These are phyloP conservation scores for Tapera naevia DNA, from an alignment of 2,797 vertebrate species.

Conservation along the genomic window DNA sequence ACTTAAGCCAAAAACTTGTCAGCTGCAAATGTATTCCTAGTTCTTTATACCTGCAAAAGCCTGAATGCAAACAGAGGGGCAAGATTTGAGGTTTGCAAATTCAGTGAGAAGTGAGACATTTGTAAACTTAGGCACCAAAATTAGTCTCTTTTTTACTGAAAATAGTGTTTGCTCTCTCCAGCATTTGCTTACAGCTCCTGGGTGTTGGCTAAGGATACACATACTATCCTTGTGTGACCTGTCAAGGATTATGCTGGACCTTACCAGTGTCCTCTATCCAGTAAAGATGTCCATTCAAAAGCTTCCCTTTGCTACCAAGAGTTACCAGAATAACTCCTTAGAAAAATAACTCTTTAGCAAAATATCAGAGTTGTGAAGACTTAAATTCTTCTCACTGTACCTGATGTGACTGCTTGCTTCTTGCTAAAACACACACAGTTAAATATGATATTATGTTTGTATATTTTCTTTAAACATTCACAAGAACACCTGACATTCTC, in stretches of 20 bases:
- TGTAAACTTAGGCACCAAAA: not conserved
- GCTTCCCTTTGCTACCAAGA: not conserved
- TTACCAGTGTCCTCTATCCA: not conserved
- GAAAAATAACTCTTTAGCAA: not conserved
- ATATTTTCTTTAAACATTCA: not conserved
- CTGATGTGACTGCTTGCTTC: not conserved
- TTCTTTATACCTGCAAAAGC: not conserved
- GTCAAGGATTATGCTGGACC: not conserved
- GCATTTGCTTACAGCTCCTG: not conserved
- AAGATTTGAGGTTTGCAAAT: not conserved
- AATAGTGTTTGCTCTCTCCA: not conserved
- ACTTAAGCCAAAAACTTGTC: not conserved
- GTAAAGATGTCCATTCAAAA: not conserved
- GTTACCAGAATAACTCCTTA: not conserved
- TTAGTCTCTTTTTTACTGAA: not conserved
- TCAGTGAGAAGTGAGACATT: not conserved
- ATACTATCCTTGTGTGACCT: not conserved
- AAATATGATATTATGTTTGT: not conserved
- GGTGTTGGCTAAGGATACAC: not conserved
- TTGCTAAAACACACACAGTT: fast-evolving
- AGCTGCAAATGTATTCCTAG: not conserved
- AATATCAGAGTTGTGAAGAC: not conserved
- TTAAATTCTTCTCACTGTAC: not conserved
- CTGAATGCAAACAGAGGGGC: not conserved
- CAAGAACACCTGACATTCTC: not conserved